phyloP scores from a whole-genome alignment of 2,888 invertebrate species.

The Leuctra nigra region DNA sequence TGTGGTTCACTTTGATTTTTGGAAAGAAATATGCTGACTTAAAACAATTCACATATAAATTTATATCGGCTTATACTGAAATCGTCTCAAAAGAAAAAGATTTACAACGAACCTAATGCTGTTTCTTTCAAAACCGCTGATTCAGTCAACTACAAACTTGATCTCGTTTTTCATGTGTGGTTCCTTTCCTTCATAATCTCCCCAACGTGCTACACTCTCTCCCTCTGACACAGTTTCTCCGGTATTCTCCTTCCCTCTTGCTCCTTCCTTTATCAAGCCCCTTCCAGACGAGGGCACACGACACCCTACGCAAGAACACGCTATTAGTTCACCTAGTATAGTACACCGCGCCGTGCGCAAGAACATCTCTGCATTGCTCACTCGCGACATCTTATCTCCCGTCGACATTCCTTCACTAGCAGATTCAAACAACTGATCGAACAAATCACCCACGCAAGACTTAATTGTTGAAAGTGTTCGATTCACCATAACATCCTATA shows the following conservation, averaged over 20 bases:
- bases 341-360: too few relatives aligned
- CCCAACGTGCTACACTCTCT: background rate
- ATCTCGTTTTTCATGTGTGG: background rate
- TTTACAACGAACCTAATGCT: background rate
- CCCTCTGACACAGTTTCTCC: background rate
- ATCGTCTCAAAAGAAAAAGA: conserved; percentile 5
- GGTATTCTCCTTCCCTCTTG: background rate
- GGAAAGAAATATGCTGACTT: conserved; percentile 14
- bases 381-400: background rate
- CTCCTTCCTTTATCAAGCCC: conserved; percentile 27
- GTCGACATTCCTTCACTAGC: too few relatives aligned
- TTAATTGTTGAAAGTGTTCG: background rate
- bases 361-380: too few relatives aligned
- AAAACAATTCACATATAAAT: conserved; percentile 7
- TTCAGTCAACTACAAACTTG: background rate
- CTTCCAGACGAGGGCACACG: conserved; percentile 28
- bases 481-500: background rate
- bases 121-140: background rate
- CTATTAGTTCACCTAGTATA: too few relatives aligned
- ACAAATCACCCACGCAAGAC: too few relatives aligned
- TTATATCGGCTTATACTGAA: background rate
- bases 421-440: too few relatives aligned
- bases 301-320: conserved; percentile 18
- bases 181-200: too few relatives aligned
- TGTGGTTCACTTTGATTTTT: too few relatives aligned